phyloP scores from a whole-genome alignment of 2,888 invertebrate genomes.

The Caenorhabditis sp. region DNA sequence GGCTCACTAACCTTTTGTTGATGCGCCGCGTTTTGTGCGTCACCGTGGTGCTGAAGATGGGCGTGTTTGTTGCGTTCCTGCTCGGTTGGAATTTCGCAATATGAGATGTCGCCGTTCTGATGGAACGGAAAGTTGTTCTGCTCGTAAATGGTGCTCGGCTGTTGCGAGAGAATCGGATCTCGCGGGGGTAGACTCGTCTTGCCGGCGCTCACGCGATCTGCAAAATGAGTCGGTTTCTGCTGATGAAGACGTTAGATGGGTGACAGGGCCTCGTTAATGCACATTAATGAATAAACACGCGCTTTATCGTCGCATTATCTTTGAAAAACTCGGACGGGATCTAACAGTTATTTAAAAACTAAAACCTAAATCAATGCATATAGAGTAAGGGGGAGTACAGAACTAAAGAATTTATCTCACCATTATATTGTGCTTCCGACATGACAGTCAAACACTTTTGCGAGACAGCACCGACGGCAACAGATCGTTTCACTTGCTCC shows the following conservation, averaged over 20 bases:
- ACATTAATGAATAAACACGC: too few relatives aligned
- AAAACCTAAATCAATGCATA: too few relatives aligned
- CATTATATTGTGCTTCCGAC: constrained; percentile 73
- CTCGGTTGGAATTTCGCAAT: constrained; percentile 75
- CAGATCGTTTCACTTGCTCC: constrained; percentile 64
- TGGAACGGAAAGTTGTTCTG: constrained; percentile 72
- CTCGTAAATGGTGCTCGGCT: constrained; percentile 52
- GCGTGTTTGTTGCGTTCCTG: constrained; percentile 62
- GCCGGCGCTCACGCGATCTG: constrained; percentile 55
- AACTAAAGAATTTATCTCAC: too few relatives aligned
- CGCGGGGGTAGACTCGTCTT: constrained; percentile 53
- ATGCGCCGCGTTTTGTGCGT: constrained; percentile 41
- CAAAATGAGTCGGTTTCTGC: background rate
- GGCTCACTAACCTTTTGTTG: constrained; percentile 54
- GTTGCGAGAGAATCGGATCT: constrained; percentile 58
- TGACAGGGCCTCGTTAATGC: too few relatives aligned
- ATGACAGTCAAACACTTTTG: constrained; percentile 72
- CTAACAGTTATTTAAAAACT: too few relatives aligned
- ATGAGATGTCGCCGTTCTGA: constrained; percentile 77
- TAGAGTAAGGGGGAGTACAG: too few relatives aligned
- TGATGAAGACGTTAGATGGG: background rate
- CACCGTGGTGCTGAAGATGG: constrained; percentile 38
- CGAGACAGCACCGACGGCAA: constrained; percentile 67
- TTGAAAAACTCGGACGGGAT: too few relatives aligned
- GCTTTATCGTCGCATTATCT: too few relatives aligned